Percentiles rank a stretch among this genome's conserved stretches.
phyloP scores from a whole-genome alignment of 2,888 invertebrate species.

The Rutpela maculata region DNA sequence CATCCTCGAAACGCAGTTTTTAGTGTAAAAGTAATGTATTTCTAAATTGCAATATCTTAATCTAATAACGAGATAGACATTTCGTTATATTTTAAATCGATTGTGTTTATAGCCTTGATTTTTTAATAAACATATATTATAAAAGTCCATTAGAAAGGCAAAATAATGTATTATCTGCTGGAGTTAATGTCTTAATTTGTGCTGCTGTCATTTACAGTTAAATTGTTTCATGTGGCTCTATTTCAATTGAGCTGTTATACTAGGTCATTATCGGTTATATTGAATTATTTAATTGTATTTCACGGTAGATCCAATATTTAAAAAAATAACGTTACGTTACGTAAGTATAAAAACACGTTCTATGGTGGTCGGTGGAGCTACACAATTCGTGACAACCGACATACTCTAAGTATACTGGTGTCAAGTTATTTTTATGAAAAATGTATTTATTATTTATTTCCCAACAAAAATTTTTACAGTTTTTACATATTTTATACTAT shows the following conservation, averaged over 20 bases:
- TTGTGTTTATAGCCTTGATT: conserved; percentile 28
- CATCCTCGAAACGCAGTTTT: not conserved
- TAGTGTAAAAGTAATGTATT: conserved; percentile 6
- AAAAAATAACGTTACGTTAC: too few species aligned
- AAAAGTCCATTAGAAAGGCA: conserved; percentile 21
- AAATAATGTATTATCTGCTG: not conserved
- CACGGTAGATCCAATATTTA: too few species aligned
- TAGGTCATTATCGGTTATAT: not conserved
- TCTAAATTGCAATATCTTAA: conserved; percentile 24
- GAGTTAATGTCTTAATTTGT: conserved; percentile 21
- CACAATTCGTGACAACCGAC: too few species aligned
- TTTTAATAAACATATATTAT: conserved; percentile 18
- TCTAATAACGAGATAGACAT: conserved; percentile 15
- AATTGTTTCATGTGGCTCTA: not conserved
- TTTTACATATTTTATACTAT: too few species aligned
- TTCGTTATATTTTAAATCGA: conserved; percentile 5
- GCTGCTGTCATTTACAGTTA: conserved; percentile 11
- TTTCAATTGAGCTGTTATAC: not conserved
- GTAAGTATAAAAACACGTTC: too few species aligned
- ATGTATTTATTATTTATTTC: too few species aligned
- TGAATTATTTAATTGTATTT: not conserved
- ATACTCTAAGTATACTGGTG: too few species aligned
- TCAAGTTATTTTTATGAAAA: too few species aligned
- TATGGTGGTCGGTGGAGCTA: too few species aligned
- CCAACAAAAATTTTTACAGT: too few species aligned